Base-by-base conservation (phyloP, 1,140 invertebrate species). In the Eueides isabella region DNA sequence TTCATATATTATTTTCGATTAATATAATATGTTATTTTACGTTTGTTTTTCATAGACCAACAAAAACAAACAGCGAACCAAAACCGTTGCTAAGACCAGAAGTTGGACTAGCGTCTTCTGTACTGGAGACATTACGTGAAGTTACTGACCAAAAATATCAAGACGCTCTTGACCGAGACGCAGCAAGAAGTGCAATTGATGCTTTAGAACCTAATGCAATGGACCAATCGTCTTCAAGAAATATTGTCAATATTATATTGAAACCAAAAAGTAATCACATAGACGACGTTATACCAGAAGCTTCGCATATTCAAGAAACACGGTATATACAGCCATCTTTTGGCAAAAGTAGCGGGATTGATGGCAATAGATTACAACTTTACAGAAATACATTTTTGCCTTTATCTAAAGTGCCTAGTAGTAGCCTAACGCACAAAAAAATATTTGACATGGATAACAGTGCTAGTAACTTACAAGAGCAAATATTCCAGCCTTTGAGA, bases 131-230 rank as follows among this genome's bases (percentile, higher is more conserved):
- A 61, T 74, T 93, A 38, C 82, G 80, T 5, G 82, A 88, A 72
- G 90, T 84, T 6, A 91, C 91, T 1, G 88, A 93, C 30, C 86
- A 91, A 75, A 90, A 92, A 72, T 93, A 93, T 61, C 62, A 85
- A 77, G 88, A 92, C 14, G 91, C 91, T 5, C 73, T 93, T 11
- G 85, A 79, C 16, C 86, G 89, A 70, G 89, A 93, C 73, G 87
- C 88, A 55, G 83, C 84, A 5, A 87, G 85, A 67, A 86, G 65
- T 72, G 75, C 72, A 35, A 61, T 74, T 5, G 72, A 68, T 67
- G 68, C 61, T n/a, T 30, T 76, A 61, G 84, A 87, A 62, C 30
- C 69, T n/a, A 38, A 61, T 48, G n/a, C 76, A 14, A 48, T 70
- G 19, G 6, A 72, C 33, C 77, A 86, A 67, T 77, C 75, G 11